Percentiles rank a stretch among this genome's conserved stretches.
Conservation (phyloP, 2,888 invertebrate species). For the Gasteruption jaculator region DNA sequence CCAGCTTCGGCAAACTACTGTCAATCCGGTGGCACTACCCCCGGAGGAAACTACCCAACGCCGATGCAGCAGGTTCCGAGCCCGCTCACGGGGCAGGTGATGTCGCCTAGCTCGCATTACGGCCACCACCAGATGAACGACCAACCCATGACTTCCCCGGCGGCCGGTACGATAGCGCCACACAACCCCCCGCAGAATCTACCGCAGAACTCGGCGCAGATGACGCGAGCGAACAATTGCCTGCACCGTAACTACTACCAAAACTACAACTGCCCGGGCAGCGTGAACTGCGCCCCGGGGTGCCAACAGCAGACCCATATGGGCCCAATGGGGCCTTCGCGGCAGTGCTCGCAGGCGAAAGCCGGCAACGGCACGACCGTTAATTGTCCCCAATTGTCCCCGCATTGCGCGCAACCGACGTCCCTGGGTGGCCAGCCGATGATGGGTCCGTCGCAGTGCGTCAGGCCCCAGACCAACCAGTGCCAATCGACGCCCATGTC, state of each 20-base stretch:
- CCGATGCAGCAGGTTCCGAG: constrained; percentile 29
- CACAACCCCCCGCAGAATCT: constrained; percentile 40
- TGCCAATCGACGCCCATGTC: constrained; percentile 47
- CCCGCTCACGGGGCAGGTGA: constrained; percentile 38
- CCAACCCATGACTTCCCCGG: constrained; percentile 46
- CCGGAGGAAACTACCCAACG: constrained; percentile 35
- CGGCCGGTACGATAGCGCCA: constrained; percentile 45
- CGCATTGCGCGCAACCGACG: constrained; percentile 48
- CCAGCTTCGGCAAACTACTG: constrained; percentile 40
- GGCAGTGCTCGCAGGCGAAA: too few relatives aligned
- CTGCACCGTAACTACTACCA: constrained; percentile 37
- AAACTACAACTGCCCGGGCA: constrained; percentile 38
- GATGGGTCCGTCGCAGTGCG: constrained; percentile 29
- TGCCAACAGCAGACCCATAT: too few relatives aligned
- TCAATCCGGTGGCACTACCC: too few relatives aligned
- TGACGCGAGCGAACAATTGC: constrained; percentile 38
- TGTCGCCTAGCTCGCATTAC: constrained; percentile 47
- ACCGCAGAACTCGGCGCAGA: constrained; percentile 44
- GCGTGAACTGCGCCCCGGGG: constrained; percentile 24
- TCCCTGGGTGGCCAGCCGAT: constrained; percentile 14
- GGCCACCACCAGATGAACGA: constrained; percentile 42
- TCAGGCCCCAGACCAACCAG: constrained; percentile 50
- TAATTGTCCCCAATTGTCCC: constrained; percentile 40
- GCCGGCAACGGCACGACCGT: constrained; percentile 22
- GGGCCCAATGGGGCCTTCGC: too few relatives aligned